These are phyloP conservation scores for Matsumyia berberina DNA, from an alignment of 2,888 invertebrate genomes.

Conservation along the genomic window DNA sequence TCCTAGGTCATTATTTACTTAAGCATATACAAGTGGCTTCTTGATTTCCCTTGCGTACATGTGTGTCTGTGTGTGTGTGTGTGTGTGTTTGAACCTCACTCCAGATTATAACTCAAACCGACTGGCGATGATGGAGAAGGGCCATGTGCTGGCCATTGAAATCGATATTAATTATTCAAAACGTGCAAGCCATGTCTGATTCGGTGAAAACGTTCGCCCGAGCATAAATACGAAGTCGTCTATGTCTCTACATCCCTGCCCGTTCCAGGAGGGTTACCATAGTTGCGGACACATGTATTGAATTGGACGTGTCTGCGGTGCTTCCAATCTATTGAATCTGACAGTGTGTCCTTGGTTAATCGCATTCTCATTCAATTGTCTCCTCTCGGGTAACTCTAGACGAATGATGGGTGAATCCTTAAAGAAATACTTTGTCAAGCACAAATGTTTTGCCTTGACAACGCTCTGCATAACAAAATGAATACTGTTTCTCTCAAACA, in stretches of 20 bases:
- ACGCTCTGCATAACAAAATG: slow-evolving; percentile 11
- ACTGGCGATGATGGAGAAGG: no score
- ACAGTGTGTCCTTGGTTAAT: slow-evolving; percentile 29
- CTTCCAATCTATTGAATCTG: slow-evolving; percentile 28
- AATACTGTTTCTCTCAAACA: slow-evolving; percentile 19
- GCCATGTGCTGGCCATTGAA: slow-evolving; percentile 40
- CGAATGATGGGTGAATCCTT: background rate
- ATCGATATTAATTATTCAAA: slow-evolving; percentile 75
- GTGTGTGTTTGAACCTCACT: slow-evolving; percentile 5
- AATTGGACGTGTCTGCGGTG: slow-evolving; percentile 1
- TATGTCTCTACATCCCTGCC: no score
- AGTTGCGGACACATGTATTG: slow-evolving; percentile 25
- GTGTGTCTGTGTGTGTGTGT: background rate
- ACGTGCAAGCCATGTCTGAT: slow-evolving; percentile 48
- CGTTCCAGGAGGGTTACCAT: slow-evolving; percentile 2
- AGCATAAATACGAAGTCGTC: background rate
- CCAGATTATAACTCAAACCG: background rate
- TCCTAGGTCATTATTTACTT: slow-evolving; percentile 66
- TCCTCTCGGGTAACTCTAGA: slow-evolving; percentile 8
- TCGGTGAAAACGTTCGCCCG: slow-evolving; percentile 30
- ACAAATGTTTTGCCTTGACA: slow-evolving; percentile 24
- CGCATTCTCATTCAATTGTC: slow-evolving; percentile 30
- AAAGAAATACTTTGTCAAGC: background rate
- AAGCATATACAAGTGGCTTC: slow-evolving; percentile 37
- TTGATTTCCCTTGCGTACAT: slow-evolving; percentile 61